These are phyloP conservation scores for Rattus rattus DNA, from an alignment of 2,113 vertebrate species.

Conservation along the genomic window DNA sequence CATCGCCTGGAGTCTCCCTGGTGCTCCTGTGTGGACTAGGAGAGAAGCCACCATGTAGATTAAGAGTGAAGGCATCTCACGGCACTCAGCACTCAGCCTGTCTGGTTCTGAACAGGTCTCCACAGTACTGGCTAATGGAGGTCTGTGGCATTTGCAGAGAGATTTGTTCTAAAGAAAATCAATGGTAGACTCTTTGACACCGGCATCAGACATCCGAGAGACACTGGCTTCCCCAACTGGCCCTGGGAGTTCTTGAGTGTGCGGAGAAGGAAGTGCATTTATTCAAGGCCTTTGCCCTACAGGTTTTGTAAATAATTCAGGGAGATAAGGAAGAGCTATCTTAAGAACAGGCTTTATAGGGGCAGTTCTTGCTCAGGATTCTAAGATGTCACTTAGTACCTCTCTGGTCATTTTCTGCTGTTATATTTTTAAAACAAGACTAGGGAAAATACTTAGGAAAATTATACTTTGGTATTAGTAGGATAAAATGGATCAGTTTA, in stretches of 20 bases:
- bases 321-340: slow-evolving; percentile 51
- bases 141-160: slow-evolving; percentile 79
- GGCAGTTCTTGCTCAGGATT: slow-evolving; percentile 14
- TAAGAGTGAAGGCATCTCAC: background rate
- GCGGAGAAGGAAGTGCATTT: slow-evolving; percentile 26
- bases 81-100: slow-evolving; percentile 36
- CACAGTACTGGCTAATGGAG: slow-evolving; percentile 78
- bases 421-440: slow-evolving; percentile 45
- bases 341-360: background rate
- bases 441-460: background rate
- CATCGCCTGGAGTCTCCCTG: background rate
- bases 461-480: background rate
- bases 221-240: slow-evolving; percentile 37
- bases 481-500: background rate
- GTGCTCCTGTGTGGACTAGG: background rate
- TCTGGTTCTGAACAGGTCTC: slow-evolving; percentile 63
- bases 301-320: slow-evolving; percentile 71
- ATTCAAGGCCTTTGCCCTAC: background rate
- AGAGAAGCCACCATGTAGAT: background rate
- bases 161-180: slow-evolving; percentile 84
- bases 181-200: slow-evolving; percentile 83
- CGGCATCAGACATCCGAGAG: slow-evolving; percentile 67
- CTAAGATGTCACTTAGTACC: background rate
- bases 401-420: background rate
- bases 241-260: slow-evolving; percentile 6